Percentiles rank a stretch among this genome's conserved stretches.
These are phyloP conservation scores for Emys orbicularis DNA, from an alignment of 2,797 vertebrate genomes.

Conservation along the genomic window DNA sequence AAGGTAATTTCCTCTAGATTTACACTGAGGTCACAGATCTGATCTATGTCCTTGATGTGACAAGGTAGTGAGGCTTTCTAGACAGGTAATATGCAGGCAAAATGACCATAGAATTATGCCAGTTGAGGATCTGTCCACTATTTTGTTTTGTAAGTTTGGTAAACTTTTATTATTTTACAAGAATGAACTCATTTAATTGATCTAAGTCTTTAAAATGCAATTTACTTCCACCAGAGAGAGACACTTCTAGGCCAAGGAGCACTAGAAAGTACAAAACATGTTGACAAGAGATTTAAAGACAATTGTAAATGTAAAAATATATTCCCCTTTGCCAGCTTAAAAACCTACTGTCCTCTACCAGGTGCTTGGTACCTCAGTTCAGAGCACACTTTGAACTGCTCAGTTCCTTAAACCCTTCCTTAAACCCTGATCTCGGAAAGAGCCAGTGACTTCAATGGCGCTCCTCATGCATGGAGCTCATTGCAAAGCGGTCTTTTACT, in stretches of 20 bases:
- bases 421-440: neutral
- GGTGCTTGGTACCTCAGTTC: neutral
- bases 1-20: neutral
- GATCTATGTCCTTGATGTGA: neutral
- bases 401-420: neutral
- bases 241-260: neutral
- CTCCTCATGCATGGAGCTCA: rapidly evolving
- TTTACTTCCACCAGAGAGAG: neutral
- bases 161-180: conserved; percentile 43
- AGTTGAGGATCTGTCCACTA: neutral
- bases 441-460: conserved; percentile 8
- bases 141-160: neutral
- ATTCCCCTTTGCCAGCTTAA: neutral
- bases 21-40: neutral
- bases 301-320: neutral
- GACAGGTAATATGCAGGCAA: neutral
- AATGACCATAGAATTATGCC: conserved; percentile 3
- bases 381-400: neutral
- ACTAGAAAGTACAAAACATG: rapidly evolving
- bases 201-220: neutral
- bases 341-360: neutral
- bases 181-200: conserved; percentile 31
- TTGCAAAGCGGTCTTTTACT: neutral
- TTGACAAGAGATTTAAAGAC: rapidly evolving
- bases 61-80: neutral